Evolutionary conservation across 2,797 vertebrate genomes (phyloP), one percentile per base, ranked within the genome.

Genomic region (Alauda arvensis): DNA sequence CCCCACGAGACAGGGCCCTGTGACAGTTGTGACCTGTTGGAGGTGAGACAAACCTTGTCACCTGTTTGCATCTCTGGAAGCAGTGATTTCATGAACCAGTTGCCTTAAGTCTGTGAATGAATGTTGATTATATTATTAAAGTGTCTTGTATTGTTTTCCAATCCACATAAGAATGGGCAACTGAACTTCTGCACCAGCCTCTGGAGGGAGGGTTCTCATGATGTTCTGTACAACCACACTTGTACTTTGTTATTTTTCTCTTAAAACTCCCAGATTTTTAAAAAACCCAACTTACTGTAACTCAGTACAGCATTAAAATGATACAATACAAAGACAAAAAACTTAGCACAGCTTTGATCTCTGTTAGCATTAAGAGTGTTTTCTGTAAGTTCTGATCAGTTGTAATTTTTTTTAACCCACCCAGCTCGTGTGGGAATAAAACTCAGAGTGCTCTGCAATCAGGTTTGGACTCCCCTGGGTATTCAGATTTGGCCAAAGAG

Each of bases 41-140:
- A 83, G 4, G 28, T 79, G 92, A 93, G 40, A 89, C 46, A 37
- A 81, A 71, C 75, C 76, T 1, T 21, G 91, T 87, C 92, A 21
- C 85, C 45, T 45, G 31, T 90, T 76, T 24, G 87, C 89, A 71
- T 96, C 91, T 71, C 65, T 83, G 93, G 85, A 91, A 96, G 83
- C 90, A 89, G 88, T 40, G 84, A 72, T 93, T 94, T 91, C 93
- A 91, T 85, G 89, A 96, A 95, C 97, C 97, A 94, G 48, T 96
- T 97, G 97, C 97, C 97, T 97, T 97, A 97, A 96, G 97, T 96
- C 94, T 95, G 93, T 92, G 91, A 95, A 96, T 95, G 96, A 97
- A 96, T 97, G 96, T 97, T 83, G 79, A 94, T 81, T 88, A 84
- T 89, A 92, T 93, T 90, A 92, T 92, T 86, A 74, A 95, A 94